Evolutionary conservation across 2,113 vertebrate species (phyloP), one percentile per base, ranked within the genome.

Genomic region (Polyodon spathula): DNA sequence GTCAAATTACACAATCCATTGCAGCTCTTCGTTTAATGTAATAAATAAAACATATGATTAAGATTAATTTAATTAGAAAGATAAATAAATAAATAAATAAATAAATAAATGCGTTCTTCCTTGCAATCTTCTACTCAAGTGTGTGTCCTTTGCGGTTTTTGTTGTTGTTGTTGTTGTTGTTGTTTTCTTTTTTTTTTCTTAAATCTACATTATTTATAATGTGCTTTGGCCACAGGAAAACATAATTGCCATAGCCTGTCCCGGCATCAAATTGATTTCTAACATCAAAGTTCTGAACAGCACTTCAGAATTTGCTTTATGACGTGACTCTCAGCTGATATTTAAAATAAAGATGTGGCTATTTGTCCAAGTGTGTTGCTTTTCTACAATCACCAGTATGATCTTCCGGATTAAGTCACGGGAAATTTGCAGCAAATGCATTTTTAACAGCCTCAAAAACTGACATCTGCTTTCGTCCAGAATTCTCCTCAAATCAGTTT

Each of bases 181-280:
- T 39, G 6, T 40, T 5, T 60, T 48, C 38, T 17, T 40, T 40
- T 11, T 40, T 16, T 12, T 53, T 15, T 59, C n/a, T 8, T 17
- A 3, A 43, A 52, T 39, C 46, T 37, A 59, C 63, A 59, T 64
- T 64, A 50, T 54, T 52, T 37, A 55, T 6, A 59, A 60, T 40
- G 50, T 17, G 57, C 57, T 64, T 60, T 60, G 41, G 57, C 51
- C 12, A 37, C 50, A 50, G 42, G 48, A 39, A 40, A 59, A 52
- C 9, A 50, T 6, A 10, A 64, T 37, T 57, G 54, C 54, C 17
- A 40, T 48, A 56, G 14, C 15, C 48, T 10, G 15, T 12, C 48
- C 48, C 12, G 15, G 12, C 15, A 2, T 14, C 12, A n/a, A 50
- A n/a, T 6, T 6, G 48, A 12, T 10, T n/a, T 12, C 48, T 6